These are phyloP conservation scores for Scaptomyza montana DNA, from an alignment of 1,140 invertebrate species.

Conservation along the genomic window DNA sequence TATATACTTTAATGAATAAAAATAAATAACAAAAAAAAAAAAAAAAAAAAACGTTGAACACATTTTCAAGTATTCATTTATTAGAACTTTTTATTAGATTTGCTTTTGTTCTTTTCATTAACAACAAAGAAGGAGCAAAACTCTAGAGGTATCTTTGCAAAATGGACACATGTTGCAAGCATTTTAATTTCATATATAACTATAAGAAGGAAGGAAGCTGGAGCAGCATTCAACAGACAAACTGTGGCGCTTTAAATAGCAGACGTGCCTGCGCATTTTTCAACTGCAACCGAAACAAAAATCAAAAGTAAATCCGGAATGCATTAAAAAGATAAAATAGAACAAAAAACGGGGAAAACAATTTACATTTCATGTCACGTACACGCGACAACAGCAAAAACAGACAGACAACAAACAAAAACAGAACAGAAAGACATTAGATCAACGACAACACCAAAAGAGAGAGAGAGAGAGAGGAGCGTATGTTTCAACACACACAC, in stretches of 20 bases:
- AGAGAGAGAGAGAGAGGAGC: neutral
- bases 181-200: conserved; percentile 12
- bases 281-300: conserved; percentile 57
- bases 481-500: no score
- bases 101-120: no score
- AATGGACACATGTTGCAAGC: conserved; percentile 15
- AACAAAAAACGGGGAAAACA: conserved; percentile 25
- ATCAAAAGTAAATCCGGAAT: conserved; percentile 36
- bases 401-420: conserved; percentile 9
- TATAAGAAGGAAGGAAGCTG: conserved; percentile 14
- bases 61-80: no score
- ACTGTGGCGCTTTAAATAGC: conserved; percentile 47
- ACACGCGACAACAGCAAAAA: conserved; percentile 30
- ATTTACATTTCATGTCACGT: conserved; percentile 66
- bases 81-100: no score
- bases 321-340: conserved; percentile 3
- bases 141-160: conserved; percentile 15
- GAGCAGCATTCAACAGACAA: conserved; percentile 20
- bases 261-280: conserved; percentile 54
- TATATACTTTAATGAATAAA: no score
- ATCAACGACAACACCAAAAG: conserved; percentile 6
- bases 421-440: conserved; percentile 39
- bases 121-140: no score
- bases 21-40: no score
- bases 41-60: no score